phyloP scores from a whole-genome alignment of 2,888 invertebrate genomes.

The Ethmia dodecea region DNA sequence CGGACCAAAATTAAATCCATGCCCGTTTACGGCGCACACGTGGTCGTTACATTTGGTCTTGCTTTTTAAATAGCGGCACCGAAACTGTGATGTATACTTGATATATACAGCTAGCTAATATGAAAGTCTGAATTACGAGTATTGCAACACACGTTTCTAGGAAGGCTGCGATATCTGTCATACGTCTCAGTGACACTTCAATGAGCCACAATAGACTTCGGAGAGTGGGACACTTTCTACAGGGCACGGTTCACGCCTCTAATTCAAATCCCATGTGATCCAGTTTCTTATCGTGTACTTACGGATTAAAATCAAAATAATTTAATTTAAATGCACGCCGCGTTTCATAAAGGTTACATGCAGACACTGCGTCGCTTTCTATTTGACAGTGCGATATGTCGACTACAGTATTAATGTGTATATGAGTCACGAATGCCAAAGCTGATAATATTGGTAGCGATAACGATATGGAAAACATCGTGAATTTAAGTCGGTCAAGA shows the following conservation, averaged over 20 bases:
- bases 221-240: conserved; percentile 63
- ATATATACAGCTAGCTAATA: conserved; percentile 1
- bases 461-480: conserved; percentile 1
- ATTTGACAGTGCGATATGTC: conserved; percentile 20
- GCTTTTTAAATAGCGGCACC: conserved; percentile 16
- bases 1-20: conserved; percentile 27
- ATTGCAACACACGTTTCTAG: conserved; percentile 35
- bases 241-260: conserved; percentile 46
- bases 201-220: conserved; percentile 59
- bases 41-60: conserved; percentile 23
- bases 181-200: conserved; percentile 60
- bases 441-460: not conserved
- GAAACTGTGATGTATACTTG: not conserved
- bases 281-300: conserved; percentile 46
- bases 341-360: conserved; percentile 52
- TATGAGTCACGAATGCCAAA: conserved; percentile 4
- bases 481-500: too few relatives aligned
- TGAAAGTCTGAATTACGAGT: conserved; percentile 16
- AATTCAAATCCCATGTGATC: conserved; percentile 56
- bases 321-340: conserved; percentile 53
- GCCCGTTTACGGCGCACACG: conserved; percentile 28
- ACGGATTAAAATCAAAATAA: conserved; percentile 57
- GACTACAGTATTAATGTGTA: not conserved
- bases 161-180: conserved; percentile 55
- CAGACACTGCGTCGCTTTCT: conserved; percentile 61